phyloP scores from a whole-genome alignment of 2,888 invertebrate species.

The Drosophila subquinaria region DNA sequence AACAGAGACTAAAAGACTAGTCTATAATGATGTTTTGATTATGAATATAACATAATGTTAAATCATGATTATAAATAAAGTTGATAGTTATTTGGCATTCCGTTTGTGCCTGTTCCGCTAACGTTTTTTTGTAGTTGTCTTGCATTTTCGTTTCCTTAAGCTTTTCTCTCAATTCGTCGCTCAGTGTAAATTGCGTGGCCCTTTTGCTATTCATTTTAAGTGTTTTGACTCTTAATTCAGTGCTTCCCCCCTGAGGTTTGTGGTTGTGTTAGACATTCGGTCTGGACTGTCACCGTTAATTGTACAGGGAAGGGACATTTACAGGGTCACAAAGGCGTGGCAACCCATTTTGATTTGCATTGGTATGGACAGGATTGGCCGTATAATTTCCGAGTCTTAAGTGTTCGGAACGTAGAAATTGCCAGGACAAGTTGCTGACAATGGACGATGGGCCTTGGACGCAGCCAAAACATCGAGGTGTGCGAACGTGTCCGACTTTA shows the following conservation, averaged over 20 bases:
- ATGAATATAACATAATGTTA: too few species aligned
- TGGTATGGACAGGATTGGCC: constrained; percentile 3
- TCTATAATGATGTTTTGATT: too few species aligned
- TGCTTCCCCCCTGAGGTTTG: constrained; percentile 7
- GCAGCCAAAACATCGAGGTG: constrained; percentile 17
- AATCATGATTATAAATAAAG: too few species aligned
- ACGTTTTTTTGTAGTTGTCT: not conserved
- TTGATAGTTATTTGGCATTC: not conserved
- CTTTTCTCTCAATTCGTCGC: not conserved
- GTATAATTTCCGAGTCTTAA: constrained; percentile 14
- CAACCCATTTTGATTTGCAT: constrained; percentile 12
- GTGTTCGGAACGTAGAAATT: constrained; percentile 1
- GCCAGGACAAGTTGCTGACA: constrained; percentile 12
- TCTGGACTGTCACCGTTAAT: constrained; percentile 13
- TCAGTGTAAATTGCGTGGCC: constrained; percentile 14
- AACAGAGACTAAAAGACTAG: too few species aligned
- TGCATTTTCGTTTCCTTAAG: not conserved
- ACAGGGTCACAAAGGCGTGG: constrained; percentile 4
- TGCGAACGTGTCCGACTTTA: constrained; percentile 67
- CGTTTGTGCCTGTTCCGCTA: not conserved
- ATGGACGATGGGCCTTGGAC: constrained; percentile 22
- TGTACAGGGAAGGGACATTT: constrained; percentile 3
- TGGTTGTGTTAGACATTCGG: not conserved
- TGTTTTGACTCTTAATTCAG: constrained; percentile 60
- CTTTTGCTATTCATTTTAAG: constrained; percentile 59